Conservation (phyloP, 2,797 vertebrate genomes). For the Semotilus atromaculatus region DNA sequence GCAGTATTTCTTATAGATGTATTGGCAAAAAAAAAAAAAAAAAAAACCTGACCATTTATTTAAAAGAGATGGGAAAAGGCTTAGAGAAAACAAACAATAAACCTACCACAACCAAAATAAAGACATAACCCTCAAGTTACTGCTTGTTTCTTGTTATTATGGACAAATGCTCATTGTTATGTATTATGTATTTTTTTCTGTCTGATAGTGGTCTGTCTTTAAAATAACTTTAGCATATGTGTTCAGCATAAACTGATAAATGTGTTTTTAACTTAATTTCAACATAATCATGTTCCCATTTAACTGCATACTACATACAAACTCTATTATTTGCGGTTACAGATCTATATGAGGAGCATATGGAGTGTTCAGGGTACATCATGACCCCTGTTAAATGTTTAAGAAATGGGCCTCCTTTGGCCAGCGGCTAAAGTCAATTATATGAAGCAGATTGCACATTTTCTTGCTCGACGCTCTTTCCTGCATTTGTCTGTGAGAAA, state of each 20-base stretch:
- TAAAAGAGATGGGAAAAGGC: background rate
- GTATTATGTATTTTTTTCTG: conserved; percentile 15
- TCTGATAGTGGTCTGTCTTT: conserved; percentile 22
- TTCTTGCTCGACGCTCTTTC: background rate
- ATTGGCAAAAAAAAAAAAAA: no score
- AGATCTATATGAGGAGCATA: conserved; percentile 26
- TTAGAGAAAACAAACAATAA: background rate
- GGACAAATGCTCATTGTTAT: conserved; percentile 10
- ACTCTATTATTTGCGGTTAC: conserved; percentile 26
- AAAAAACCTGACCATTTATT: no score
- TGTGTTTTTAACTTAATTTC: conserved; percentile 36
- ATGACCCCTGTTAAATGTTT: conserved; percentile 5
- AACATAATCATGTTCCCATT: conserved; percentile 35
- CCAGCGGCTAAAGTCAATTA: conserved; percentile 30
- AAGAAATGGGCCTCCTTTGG: background rate
- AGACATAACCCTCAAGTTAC: conserved; percentile 8
- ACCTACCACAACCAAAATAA: background rate
- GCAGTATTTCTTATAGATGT: no score
- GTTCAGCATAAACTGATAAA: conserved; percentile 29
- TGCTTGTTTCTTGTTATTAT: conserved; percentile 9
- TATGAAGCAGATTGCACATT: conserved; percentile 19
- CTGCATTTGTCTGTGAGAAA: background rate
- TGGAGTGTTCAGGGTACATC: background rate
- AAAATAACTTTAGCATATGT: conserved; percentile 40
- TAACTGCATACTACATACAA: conserved; percentile 22